Conservation (phyloP, 2,888 invertebrate species). For the Polyploca ridens region DNA sequence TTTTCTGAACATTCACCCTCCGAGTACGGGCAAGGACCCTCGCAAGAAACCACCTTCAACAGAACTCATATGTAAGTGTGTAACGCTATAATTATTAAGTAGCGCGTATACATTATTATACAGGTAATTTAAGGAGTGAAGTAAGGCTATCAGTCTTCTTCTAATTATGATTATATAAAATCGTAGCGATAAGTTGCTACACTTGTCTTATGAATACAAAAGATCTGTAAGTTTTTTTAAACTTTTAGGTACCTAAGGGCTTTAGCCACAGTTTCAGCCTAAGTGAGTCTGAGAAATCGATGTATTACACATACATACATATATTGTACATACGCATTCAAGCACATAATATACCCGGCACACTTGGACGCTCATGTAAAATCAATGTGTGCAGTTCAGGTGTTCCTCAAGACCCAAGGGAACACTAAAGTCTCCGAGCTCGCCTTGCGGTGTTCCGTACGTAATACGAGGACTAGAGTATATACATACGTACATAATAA, state of each 20-base stretch:
- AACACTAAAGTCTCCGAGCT: constrained; percentile 56
- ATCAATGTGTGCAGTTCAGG: constrained; percentile 46
- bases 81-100: constrained; percentile 68
- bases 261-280: background rate
- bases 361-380: constrained; percentile 45
- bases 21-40: constrained; percentile 65
- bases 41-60: constrained; percentile 69
- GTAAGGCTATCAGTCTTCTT: constrained; percentile 27
- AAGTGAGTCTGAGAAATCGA: background rate
- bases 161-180: background rate
- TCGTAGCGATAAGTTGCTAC: background rate
- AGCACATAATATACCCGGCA: constrained; percentile 32
- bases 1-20: constrained; percentile 76
- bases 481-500: constrained; percentile 2
- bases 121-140: constrained; percentile 50
- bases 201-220: too few species aligned
- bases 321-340: background rate
- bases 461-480: constrained; percentile 19
- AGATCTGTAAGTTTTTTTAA: too few species aligned
- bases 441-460: constrained; percentile 38
- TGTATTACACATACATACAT: background rate
- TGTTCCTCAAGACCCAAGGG: constrained; percentile 56
- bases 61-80: constrained; percentile 68
- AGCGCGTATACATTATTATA: constrained; percentile 42
- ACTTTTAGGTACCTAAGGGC: too few species aligned